Conservation (phyloP, 2,888 invertebrate genomes). For the Eristalis pertinax region DNA sequence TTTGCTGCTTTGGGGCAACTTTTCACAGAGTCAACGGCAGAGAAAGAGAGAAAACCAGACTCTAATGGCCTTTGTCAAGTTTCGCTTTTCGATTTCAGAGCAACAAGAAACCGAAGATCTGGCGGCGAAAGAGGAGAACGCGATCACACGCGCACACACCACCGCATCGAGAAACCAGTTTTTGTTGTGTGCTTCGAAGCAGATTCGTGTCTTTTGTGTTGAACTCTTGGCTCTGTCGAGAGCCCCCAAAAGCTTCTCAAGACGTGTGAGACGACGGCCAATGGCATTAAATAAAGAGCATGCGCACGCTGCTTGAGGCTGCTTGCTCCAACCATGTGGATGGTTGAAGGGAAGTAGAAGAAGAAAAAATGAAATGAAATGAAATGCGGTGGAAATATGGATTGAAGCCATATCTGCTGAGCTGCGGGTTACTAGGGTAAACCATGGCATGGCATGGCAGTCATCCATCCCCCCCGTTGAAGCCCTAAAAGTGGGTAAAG, state of each 20-base stretch:
- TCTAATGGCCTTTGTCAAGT: constrained; percentile 65
- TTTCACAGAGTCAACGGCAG: constrained; percentile 36
- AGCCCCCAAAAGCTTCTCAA: constrained; percentile 29
- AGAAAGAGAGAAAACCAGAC: background rate
- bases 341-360: constrained; percentile 10
- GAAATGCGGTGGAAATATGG: background rate
- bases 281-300: constrained; percentile 23
- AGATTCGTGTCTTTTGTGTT: constrained; percentile 47
- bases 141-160: constrained; percentile 35
- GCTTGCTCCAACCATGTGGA: constrained; percentile 23
- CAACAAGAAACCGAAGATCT: constrained; percentile 58
- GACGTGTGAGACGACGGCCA: background rate
- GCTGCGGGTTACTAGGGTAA: constrained; percentile 53
- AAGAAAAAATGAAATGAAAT: background rate
- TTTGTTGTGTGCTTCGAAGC: background rate
- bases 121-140: constrained; percentile 19
- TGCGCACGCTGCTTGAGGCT: constrained; percentile 16
- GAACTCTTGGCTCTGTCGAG: constrained; percentile 34
- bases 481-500: constrained; percentile 21
- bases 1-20: constrained; percentile 23
- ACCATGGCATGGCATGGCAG: background rate
- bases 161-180: constrained; percentile 63
- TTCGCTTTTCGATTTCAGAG: constrained; percentile 60
- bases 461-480: constrained; percentile 1
- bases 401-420: constrained; percentile 52